These are phyloP conservation scores for Macaria notata DNA, from an alignment of 2,888 invertebrate species.

Conservation along the genomic window DNA sequence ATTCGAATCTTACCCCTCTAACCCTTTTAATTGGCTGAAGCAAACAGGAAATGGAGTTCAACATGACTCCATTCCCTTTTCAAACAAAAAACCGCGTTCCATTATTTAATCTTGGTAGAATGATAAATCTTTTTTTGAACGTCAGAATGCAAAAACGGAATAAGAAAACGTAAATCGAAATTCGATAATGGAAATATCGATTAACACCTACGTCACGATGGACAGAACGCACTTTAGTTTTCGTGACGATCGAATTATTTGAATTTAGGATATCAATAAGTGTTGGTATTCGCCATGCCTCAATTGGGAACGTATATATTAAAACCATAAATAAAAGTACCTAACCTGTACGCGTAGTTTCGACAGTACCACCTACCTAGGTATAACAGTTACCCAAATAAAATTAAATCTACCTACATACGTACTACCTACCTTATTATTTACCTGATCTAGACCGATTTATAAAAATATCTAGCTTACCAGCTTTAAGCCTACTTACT, in stretches of 20 bases:
- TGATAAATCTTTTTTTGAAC: constrained; percentile 4
- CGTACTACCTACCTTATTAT: no score
- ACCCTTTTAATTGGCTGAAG: constrained; percentile 38
- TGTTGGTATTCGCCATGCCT: no score
- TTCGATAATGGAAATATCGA: constrained; percentile 35
- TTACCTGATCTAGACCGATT: no score
- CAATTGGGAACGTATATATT: no score
- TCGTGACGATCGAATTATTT: constrained; percentile 25
- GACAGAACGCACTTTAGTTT: constrained; percentile 37
- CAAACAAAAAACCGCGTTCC: constrained; percentile 12
- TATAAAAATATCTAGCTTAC: no score
- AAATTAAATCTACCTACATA: no score
- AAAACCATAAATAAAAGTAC: no score
- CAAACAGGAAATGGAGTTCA: constrained; percentile 41
- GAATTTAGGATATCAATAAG: no score
- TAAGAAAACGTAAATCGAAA: constrained; percentile 24
- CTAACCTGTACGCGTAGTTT: no score
- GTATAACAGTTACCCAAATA: no score
- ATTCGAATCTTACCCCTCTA: constrained; percentile 26
- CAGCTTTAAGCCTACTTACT: no score
- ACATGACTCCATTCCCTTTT: constrained; percentile 37
- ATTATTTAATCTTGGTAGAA: background rate
- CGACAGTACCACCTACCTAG: no score
- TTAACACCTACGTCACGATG: constrained; percentile 20
- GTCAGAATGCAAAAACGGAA: constrained; percentile 13